Percentiles rank a stretch among this genome's conserved stretches.
Conservation (phyloP, 2,797 vertebrate genomes). For the Leucoraja ocellata region DNA sequence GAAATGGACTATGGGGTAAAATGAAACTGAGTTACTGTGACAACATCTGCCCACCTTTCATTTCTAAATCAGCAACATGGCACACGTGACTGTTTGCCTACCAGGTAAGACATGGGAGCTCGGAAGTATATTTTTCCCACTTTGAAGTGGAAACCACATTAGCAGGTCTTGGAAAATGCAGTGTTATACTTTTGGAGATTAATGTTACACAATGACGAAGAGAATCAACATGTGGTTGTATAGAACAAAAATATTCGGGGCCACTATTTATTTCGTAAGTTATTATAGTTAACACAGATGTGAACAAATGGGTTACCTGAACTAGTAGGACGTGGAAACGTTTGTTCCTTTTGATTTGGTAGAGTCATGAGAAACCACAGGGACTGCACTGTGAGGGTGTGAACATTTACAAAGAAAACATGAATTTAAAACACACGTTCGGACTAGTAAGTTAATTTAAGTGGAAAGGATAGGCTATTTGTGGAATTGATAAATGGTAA, state of each 20-base stretch:
- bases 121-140: not conserved
- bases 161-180: not conserved
- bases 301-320: not conserved
- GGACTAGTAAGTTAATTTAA: not conserved
- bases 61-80: constrained; percentile 60
- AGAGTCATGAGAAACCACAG: not conserved
- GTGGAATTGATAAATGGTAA: not conserved
- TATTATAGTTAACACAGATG: not conserved
- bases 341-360: not conserved
- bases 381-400: not conserved
- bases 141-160: constrained; percentile 19
- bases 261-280: not conserved
- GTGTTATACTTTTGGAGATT: not conserved
- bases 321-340: not conserved
- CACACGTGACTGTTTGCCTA: constrained; percentile 61
- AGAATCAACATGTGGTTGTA: not conserved
- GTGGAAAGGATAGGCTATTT: not conserved
- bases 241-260: too few relatives aligned
- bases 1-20: constrained; percentile 83
- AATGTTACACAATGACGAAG: not conserved
- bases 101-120: constrained; percentile 40
- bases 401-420: not conserved
- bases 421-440: not conserved
- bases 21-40: constrained; percentile 77
- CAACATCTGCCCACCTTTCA: constrained; percentile 67